phyloP scores from a whole-genome alignment of 2,797 vertebrate species.

The Trachops cirrhosus region DNA sequence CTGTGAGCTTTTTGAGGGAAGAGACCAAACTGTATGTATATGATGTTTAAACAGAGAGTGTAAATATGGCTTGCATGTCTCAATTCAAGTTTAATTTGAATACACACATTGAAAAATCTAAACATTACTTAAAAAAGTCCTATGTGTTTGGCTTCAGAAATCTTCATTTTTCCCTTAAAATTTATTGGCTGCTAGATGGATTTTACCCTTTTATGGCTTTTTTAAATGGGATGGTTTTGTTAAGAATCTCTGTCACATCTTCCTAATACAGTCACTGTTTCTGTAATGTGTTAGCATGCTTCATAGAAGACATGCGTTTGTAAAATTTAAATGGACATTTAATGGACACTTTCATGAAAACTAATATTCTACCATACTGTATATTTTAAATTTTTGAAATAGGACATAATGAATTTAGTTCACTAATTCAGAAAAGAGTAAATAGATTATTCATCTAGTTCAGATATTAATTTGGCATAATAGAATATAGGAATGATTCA shows the following conservation, averaged over 20 bases:
- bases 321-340: not conserved
- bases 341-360: not conserved
- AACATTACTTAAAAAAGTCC: not conserved
- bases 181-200: not conserved
- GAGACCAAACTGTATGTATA: not conserved
- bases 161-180: not conserved
- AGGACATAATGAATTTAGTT: not conserved
- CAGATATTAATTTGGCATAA: not conserved
- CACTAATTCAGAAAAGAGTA: not conserved
- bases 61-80: not conserved
- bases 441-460: not conserved
- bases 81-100: not conserved
- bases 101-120: not conserved
- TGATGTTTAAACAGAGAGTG: not conserved
- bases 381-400: not conserved
- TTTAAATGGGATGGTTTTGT: not conserved
- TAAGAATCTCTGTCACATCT: not conserved
- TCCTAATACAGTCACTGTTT: not conserved
- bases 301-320: not conserved
- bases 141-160: not conserved
- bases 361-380: not conserved
- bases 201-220: not conserved
- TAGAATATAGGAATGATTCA: not conserved
- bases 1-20: not conserved
- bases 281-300: not conserved